phyloP scores from a whole-genome alignment of 2,797 vertebrate species.

The Bovichtus variegatus region DNA sequence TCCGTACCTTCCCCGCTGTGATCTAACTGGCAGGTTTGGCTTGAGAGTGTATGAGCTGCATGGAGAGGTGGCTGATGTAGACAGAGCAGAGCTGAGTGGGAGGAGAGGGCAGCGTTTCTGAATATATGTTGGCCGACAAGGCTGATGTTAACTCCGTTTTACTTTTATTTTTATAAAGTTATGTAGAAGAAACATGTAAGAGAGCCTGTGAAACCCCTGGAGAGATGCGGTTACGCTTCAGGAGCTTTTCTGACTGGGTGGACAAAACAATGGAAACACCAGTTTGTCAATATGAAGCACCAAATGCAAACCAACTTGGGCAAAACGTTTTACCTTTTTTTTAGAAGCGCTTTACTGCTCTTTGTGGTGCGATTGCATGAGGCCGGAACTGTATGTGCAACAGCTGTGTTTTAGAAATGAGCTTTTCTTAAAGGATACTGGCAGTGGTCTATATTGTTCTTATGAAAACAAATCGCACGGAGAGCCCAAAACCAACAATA shows the following conservation, averaged over 20 bases:
- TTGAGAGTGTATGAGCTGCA: slow-evolving; percentile 74
- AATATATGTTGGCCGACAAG: neutral
- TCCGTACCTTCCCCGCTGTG: slow-evolving; percentile 72
- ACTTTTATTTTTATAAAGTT: neutral
- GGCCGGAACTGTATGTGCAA: neutral
- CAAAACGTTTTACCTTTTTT: neutral
- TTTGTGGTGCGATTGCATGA: neutral
- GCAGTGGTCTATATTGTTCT: neutral
- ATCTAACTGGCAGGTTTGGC: slow-evolving; percentile 63
- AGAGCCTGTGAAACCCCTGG: neutral
- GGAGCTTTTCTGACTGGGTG: neutral
- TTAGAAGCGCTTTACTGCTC: neutral
- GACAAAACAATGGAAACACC: slow-evolving; percentile 63
- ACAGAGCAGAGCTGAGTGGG: slow-evolving; percentile 17
- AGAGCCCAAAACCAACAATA: neutral
- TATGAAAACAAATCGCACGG: neutral
- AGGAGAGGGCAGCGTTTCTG: slow-evolving; percentile 17
- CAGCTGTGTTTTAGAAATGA: neutral
- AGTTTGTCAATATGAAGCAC: neutral
- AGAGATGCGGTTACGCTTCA: neutral
- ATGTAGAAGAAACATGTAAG: slow-evolving; percentile 29
- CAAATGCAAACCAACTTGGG: neutral
- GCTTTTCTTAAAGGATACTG: neutral
- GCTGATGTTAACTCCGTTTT: neutral
- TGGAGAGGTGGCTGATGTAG: slow-evolving; percentile 58